Evolutionary conservation across 2,113 vertebrate species (phyloP).

Genomic region (Oryzias curvinotus): DNA sequence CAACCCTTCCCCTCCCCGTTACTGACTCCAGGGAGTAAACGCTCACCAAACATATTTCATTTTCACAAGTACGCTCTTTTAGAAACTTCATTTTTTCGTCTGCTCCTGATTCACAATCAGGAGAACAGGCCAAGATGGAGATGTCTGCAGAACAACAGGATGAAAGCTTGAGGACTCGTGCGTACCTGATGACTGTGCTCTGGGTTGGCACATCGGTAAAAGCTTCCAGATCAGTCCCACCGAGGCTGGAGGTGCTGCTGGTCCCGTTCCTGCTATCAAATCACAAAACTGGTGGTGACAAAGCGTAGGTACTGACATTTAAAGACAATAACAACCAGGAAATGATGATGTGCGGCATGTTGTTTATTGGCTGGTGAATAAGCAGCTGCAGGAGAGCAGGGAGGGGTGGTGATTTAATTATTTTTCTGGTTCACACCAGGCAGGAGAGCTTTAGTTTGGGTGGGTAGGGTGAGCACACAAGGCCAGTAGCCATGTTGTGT

Average conservation of each 20-base stretch:
- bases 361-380: slow-evolving; percentile 58
- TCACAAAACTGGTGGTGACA: background rate
- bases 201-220: slow-evolving; percentile 86
- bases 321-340: slow-evolving; percentile 45
- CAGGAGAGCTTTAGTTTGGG: slow-evolving; percentile 9
- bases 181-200: slow-evolving; percentile 86
- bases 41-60: too few relatives aligned
- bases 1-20: too few relatives aligned
- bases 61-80: too few relatives aligned
- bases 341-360: slow-evolving; percentile 43
- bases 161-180: slow-evolving; percentile 11
- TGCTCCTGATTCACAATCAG: too few relatives aligned
- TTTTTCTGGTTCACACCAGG: too few relatives aligned
- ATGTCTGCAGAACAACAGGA: background rate
- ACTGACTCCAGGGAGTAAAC: background rate
- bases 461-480: slow-evolving; percentile 30
- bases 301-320: slow-evolving; percentile 13
- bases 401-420: slow-evolving; percentile 34
- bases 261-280: slow-evolving; percentile 85
- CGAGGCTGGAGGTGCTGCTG: slow-evolving; percentile 93
- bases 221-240: slow-evolving; percentile 88
- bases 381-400: slow-evolving; percentile 56
- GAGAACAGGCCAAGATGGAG: background rate
- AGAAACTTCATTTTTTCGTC: too few relatives aligned
- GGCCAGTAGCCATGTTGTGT: slow-evolving; percentile 31